A percentile compares a stretch with the other conserved stretches of the same genome.
phyloP scores from a whole-genome alignment of 2,888 invertebrate species.

The Oxystoma pomonae region DNA sequence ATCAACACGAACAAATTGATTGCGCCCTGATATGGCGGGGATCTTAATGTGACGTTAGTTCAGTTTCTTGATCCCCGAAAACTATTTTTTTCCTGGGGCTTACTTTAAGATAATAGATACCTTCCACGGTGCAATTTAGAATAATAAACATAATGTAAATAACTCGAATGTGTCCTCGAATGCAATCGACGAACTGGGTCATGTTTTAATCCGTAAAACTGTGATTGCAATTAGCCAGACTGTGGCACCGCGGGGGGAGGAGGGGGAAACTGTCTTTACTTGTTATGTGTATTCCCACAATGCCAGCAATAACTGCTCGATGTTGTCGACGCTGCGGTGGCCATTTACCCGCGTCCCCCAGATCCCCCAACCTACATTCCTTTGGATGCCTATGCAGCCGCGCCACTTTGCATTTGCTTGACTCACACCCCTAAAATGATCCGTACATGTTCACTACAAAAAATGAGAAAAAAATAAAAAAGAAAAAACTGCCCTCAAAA shows the following conservation, averaged over 20 bases:
- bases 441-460: slow-evolving; percentile 47
- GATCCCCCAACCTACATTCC: slow-evolving; percentile 15
- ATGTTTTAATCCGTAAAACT: slow-evolving; percentile 42
- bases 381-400: slow-evolving; percentile 22
- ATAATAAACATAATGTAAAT: background rate
- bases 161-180: background rate
- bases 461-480: slow-evolving; percentile 46
- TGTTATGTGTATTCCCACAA: slow-evolving; percentile 33
- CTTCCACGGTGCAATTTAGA: background rate
- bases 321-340: slow-evolving; percentile 5
- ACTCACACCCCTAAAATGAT: slow-evolving; percentile 48
- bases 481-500: slow-evolving; percentile 67
- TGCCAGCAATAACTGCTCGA: slow-evolving; percentile 19
- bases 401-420: slow-evolving; percentile 43
- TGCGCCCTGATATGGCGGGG: slow-evolving; percentile 18
- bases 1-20: slow-evolving; percentile 32
- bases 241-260: slow-evolving; percentile 31
- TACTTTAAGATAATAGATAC: background rate
- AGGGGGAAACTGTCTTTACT: slow-evolving; percentile 39
- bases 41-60: too few species aligned
- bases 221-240: slow-evolving; percentile 41
- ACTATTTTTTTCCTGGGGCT: too few species aligned
- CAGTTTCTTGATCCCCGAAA: too few species aligned
- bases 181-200: slow-evolving; percentile 32
- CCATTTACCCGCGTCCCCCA: background rate